Evolutionary conservation across 2,797 vertebrate species (phyloP).

Genomic region (Petrocephalus sullivani): DNA sequence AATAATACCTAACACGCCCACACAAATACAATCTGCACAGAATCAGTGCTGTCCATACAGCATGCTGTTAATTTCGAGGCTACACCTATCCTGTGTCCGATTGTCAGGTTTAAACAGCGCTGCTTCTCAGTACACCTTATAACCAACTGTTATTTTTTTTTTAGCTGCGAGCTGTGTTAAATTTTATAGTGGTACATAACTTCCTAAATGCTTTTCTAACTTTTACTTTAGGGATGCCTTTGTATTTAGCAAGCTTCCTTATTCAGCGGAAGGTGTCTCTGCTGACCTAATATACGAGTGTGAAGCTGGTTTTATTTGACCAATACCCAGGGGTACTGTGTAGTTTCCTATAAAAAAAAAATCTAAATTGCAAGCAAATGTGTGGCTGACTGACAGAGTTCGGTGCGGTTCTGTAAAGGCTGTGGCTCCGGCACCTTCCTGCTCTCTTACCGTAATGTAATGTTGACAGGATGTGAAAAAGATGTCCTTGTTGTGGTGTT

Average conservation of each 20-base stretch:
- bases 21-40: neutral
- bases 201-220: neutral
- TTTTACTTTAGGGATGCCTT: neutral
- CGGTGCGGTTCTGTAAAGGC: neutral
- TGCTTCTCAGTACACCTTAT: neutral
- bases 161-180: neutral
- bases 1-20: neutral
- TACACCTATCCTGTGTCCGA: neutral
- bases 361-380: neutral
- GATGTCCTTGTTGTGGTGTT: neutral
- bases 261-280: neutral
- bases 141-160: neutral
- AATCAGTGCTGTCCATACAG: neutral
- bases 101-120: neutral
- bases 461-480: slow-evolving; percentile 3
- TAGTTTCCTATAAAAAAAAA: neutral
- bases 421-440: neutral
- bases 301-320: neutral
- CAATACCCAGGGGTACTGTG: neutral
- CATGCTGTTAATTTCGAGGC: neutral
- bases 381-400: neutral
- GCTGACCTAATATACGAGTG: neutral
- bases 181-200: neutral
- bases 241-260: neutral
- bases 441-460: neutral